Conservation (phyloP, 2,888 invertebrate species). For the Euplagia quadripunctaria region DNA sequence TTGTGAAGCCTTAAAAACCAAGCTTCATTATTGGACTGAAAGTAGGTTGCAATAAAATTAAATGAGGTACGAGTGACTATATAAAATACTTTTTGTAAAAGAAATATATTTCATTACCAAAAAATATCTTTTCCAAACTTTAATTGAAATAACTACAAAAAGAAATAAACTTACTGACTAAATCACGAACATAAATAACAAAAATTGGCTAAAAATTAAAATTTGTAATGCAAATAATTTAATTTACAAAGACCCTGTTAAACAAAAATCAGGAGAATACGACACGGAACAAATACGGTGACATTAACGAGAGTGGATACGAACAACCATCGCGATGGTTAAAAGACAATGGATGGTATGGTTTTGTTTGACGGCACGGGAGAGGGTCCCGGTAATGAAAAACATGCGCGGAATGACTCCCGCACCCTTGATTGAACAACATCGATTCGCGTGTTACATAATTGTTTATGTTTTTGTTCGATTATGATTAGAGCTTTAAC, state of each 20-base stretch:
- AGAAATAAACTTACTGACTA: too few relatives aligned
- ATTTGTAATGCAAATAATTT: too few relatives aligned
- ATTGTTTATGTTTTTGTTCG: constrained; percentile 28
- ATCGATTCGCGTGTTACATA: constrained; percentile 38
- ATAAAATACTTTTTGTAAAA: too few relatives aligned
- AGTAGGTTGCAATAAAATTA: too few relatives aligned
- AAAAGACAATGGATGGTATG: constrained; percentile 73
- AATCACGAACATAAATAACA: too few relatives aligned
- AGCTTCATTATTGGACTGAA: too few relatives aligned
- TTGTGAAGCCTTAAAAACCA: not conserved
- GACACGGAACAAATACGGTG: constrained; percentile 25
- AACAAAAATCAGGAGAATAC: not conserved
- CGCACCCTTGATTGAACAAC: constrained; percentile 47
- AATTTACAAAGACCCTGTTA: too few relatives aligned
- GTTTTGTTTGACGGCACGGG: constrained; percentile 65
- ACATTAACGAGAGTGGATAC: constrained; percentile 46
- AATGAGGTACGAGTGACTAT: too few relatives aligned
- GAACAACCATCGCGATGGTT: constrained; percentile 61
- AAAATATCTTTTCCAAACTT: too few relatives aligned
- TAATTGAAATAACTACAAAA: too few relatives aligned
- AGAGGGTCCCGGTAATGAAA: constrained; percentile 77
- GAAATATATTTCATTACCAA: too few relatives aligned
- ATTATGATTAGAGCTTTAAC: constrained; percentile 18
- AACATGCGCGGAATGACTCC: constrained; percentile 68
- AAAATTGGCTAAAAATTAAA: too few relatives aligned